Base-by-base conservation (phyloP, 2,113 vertebrate genomes). In the Lophius piscatorius region DNA sequence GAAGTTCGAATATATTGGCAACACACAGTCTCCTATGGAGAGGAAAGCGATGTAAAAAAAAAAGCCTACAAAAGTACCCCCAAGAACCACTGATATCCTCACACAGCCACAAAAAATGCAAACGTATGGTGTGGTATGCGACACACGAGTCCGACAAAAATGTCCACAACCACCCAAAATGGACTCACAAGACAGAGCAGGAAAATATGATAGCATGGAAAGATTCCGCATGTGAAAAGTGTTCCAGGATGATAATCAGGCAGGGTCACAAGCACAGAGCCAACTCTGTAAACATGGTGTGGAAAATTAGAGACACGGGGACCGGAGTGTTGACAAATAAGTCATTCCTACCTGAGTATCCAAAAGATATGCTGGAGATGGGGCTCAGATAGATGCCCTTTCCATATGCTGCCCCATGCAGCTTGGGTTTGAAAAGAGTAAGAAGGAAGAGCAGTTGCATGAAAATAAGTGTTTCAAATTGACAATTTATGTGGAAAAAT, bases 321-420 rank as follows among this genome's bases (percentile, higher is more conserved):
- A 9, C 64, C 57, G 51, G 38, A 62, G 58, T 49, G 59, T 46
- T 2, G 11, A 60, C 29, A 52, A 57, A 48, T 33, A 41, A 73
- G 29, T n/a, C 14, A 23, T 61, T 90, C 96, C 93, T 95, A 99
- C 96, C 97, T 96, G 97, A 99, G 85, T 99, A 99, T 95, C 97
- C 97, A 92, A 99, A 99, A 91, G 96, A 98, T 93, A 98, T 99
- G 94, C 97, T 99, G 95, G 97, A 99, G 94, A 99, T 99, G 92
- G 97, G 97, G 94, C 97, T 99, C 84, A 99, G 92, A 95, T 99
- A 99, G 94, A 99, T 99, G 89, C 97, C 97, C 94, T 99, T 99
- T 84, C 97, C 97, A 88, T 99, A 99, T 61, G 97, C 97, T 95
- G 97, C 97, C 92, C 96, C 97, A 88, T 99, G 97, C 94, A 99